Base-by-base conservation (phyloP, 2,797 vertebrate genomes). In the Pseudomugil tenellus region DNA sequence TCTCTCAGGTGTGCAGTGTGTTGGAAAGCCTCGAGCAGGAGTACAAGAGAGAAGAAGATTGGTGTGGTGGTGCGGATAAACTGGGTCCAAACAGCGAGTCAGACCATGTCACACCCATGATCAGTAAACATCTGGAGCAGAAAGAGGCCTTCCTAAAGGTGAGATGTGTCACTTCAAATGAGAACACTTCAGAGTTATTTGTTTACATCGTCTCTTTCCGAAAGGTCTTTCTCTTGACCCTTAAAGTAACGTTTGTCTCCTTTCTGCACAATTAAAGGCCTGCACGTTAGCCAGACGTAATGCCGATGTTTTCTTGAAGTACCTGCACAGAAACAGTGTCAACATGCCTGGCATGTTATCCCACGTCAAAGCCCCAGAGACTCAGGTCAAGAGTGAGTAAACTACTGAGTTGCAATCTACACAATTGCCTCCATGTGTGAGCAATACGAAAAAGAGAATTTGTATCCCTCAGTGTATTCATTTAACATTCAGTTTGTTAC, bases 131-230 rank as follows among this genome's bases (percentile, higher is more conserved):
- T 80, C 93, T 99, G 60, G 98, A 99, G 80, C 98, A 99, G 84
- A 99, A 99, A 74, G 98, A 99, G 77, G 98, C 98, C 0, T 99
- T 99, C 76, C 93, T 99, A 13, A 99, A 99, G 95, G 98, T 98
- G 87, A 5, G 41, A 35, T 8, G 4, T 10, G 48, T 53, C 29
- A 31, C 32, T 58, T 39, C n/a, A 32, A 35, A 39, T 21, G 4
- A 0, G 1, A 62, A 57, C 49, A 57, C 23, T 9, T 67, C 32
- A 35, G 17, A 37, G 19, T 12, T 37, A 23, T 26, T 46, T 29
- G 29, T 28, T 14, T 32, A 13, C 13, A 12, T 17, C 19, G 9
- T 39, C 57, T 17, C 4, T 1, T 34, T 58, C 35, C 26, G 25
- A 58, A 25, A 16, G 17, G 25, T 6, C 8, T 28, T 14, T 11